Percentiles rank a stretch among this genome's conserved stretches.
These are phyloP conservation scores for Clarias magur DNA, from an alignment of 2,113 vertebrate genomes.

Conservation along the genomic window DNA sequence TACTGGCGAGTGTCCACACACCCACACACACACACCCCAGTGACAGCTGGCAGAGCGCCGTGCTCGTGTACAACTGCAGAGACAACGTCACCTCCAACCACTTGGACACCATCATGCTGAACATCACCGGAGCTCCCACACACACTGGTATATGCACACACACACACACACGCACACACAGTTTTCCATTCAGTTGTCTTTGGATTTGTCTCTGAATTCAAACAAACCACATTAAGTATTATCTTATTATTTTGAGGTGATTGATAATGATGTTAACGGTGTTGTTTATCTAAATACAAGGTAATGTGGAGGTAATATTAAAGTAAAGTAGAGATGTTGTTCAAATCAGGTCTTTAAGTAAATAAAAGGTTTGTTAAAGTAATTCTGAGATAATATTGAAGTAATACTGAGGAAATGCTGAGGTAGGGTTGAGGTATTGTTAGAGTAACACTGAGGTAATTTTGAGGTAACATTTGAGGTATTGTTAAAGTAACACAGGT, in stretches of 20 bases:
- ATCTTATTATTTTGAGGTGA: background rate
- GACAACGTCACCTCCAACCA: conserved; percentile 79
- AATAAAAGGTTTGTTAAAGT: too few relatives aligned
- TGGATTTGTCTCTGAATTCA: background rate
- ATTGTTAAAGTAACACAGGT: too few relatives aligned
- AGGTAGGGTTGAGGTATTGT: too few relatives aligned
- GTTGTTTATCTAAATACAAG: background rate
- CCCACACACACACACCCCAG: conserved; percentile 57
- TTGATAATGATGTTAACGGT: background rate
- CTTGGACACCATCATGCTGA: conserved; percentile 70
- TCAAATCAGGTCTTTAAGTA: too few relatives aligned
- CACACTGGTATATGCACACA: conserved; percentile 67
- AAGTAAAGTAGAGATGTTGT: too few relatives aligned
- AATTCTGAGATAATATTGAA: too few relatives aligned
- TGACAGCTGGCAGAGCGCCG: conserved; percentile 85
- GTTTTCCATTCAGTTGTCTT: background rate
- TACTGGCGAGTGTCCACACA: conserved; percentile 81
- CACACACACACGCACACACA: background rate
- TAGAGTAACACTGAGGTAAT: too few relatives aligned
- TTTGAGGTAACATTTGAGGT: too few relatives aligned
- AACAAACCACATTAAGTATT: background rate
- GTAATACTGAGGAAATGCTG: too few relatives aligned
- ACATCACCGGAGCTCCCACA: conserved; percentile 71
- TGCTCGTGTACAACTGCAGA: conserved; percentile 84
- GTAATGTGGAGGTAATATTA: background rate